Conservation (phyloP, 2,797 vertebrate species). For the Brachymystax lenok region DNA sequence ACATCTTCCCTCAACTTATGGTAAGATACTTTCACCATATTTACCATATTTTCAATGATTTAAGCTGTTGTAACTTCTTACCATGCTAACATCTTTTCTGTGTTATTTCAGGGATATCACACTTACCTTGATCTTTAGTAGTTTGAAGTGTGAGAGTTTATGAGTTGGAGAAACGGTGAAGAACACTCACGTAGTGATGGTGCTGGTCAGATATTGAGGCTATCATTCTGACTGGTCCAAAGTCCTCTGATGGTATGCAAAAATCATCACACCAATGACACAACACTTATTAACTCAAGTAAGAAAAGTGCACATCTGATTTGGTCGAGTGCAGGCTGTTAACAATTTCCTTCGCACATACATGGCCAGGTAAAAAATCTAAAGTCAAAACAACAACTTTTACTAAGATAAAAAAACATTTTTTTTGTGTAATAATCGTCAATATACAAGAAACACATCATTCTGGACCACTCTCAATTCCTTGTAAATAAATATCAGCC, state of each 20-base stretch:
- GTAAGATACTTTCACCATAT: neutral
- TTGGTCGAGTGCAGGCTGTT: neutral
- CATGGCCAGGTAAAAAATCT: too few relatives aligned
- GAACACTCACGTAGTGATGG: neutral
- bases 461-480: too few relatives aligned
- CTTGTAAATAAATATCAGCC: too few relatives aligned
- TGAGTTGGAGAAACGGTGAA: neutral
- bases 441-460: too few relatives aligned
- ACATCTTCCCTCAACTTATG: neutral
- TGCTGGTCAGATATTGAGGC: neutral
- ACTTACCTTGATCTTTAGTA: neutral
- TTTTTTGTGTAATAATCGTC: too few relatives aligned
- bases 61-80: neutral
- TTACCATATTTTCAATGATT: neutral
- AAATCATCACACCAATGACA: constrained; percentile 5
- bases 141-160: neutral
- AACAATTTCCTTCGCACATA: neutral
- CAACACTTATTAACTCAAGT: neutral
- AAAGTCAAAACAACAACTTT: too few relatives aligned
- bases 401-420: too few relatives aligned
- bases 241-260: constrained; percentile 12
- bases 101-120: neutral
- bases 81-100: neutral
- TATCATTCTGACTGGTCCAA: constrained; percentile 11
- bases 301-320: neutral